phyloP scores from a whole-genome alignment of 2,888 invertebrate genomes.

The Cepaea hortensis region DNA sequence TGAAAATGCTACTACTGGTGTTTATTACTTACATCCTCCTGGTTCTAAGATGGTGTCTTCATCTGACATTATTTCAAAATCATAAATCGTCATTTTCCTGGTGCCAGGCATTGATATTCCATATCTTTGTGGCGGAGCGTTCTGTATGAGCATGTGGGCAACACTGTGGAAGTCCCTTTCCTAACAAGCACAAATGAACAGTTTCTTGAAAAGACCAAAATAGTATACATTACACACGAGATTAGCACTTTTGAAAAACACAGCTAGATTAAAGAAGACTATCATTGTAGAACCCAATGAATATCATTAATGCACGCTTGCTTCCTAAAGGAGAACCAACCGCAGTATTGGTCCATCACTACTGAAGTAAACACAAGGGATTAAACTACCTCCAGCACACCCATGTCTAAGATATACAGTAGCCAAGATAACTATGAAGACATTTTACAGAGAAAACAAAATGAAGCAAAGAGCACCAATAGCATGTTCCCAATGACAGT shows the following conservation, averaged over 20 bases:
- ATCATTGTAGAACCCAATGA: neutral
- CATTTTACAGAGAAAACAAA: no score
- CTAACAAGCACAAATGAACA: slow-evolving; percentile 54
- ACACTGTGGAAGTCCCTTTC: slow-evolving; percentile 71
- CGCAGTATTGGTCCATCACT: neutral
- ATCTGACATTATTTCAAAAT: neutral
- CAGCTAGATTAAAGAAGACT: no score
- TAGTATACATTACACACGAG: neutral
- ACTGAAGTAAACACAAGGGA: no score
- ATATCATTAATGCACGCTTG: neutral
- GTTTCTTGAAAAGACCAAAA: neutral
- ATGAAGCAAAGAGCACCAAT: no score
- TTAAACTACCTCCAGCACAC: no score
- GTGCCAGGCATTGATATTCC: neutral
- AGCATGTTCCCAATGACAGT: no score
- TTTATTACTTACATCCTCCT: slow-evolving; percentile 8
- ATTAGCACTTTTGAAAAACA: neutral
- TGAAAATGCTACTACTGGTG: no score
- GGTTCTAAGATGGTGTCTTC: slow-evolving; percentile 23
- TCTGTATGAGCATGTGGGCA: slow-evolving; percentile 72
- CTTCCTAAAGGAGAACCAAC: neutral
- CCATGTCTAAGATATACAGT: no score
- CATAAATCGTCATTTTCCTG: neutral
- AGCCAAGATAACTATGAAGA: no score
- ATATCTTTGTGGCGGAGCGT: slow-evolving; percentile 62